Base-by-base conservation (phyloP, 2,113 vertebrate species). In the Mungos mungo region DNA sequence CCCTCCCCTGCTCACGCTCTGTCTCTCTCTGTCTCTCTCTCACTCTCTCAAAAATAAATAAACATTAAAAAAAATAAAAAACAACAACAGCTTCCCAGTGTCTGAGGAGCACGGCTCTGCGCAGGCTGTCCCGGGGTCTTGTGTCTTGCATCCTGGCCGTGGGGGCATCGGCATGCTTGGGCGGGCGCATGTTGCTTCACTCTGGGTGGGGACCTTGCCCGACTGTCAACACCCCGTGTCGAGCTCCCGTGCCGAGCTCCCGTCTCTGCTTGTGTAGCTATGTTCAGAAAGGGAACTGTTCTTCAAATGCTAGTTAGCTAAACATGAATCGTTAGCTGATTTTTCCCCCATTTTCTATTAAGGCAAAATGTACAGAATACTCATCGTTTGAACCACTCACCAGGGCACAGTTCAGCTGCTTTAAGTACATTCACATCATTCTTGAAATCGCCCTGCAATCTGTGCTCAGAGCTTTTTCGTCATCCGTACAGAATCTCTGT, bases 121-220 rank as follows among this genome's bases (percentile, higher is more conserved):
- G 35, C 35, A 27, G 16, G 21, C 38, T 0, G 5, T n/a, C 18
- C 7, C 12, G 11, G 3, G 41, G 41, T 4, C 1, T 3, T 25
- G 35, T 33, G 60, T 86, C 15, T 50, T 3, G 45, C 29, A 8
- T 33, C 29, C 76, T 52, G 45, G 45, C 8, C 18, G 7, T 68
- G 29, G 77, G 71, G 68, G 27, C 50, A 14, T 6, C 79, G 12
- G 10, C 21, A 2, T 19, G 10, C 2, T 6, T 31, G 47, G 13
- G 7, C 10, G 21, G 13, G 25, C 14, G 3, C 19, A 14, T 33
- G 38, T 8, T 9, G 14, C 52, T 38, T 52, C 5, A 27, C 7
- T 71, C 35, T 77, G 13, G 1, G 0, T 38, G 60, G 82, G 83
- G 54, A 77, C 57, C 88, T 80, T 84, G 57, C 60, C 7, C 69